phyloP scores from a whole-genome alignment of 1,140 invertebrate genomes.

The Drosophila neocordata region DNA sequence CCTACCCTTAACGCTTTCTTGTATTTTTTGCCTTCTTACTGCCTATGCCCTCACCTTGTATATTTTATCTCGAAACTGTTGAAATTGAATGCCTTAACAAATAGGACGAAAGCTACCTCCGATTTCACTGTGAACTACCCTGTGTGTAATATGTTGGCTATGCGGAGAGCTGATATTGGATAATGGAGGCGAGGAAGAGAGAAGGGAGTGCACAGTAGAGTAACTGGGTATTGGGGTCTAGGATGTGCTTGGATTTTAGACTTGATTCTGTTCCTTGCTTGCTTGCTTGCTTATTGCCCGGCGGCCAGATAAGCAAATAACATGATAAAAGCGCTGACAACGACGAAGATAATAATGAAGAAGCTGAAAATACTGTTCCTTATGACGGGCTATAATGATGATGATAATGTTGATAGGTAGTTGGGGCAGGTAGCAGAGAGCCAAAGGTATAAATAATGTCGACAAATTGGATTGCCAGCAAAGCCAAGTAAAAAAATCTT shows the following conservation, averaged over 20 bases:
- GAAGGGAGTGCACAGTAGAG: background rate
- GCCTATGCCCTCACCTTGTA: too few species aligned
- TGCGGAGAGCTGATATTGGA: background rate
- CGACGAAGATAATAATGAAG: background rate
- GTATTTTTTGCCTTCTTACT: too few species aligned
- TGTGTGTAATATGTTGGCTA: background rate
- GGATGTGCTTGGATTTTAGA: background rate
- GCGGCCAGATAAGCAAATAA: slow-evolving; percentile 24
- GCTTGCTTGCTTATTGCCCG: slow-evolving; percentile 23
- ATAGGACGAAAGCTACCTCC: slow-evolving; percentile 18
- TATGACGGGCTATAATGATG: background rate
- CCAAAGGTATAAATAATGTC: slow-evolving; percentile 5
- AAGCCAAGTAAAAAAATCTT: slow-evolving; percentile 4
- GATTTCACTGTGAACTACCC: slow-evolving; percentile 14
- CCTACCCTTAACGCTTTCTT: background rate
- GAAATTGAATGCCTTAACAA: slow-evolving; percentile 25
- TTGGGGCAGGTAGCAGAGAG: background rate
- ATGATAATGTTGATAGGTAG: too few species aligned
- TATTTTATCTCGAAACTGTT: slow-evolving; percentile 7
- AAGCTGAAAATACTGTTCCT: background rate
- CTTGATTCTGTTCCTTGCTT: slow-evolving; percentile 6
- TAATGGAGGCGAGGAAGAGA: background rate
- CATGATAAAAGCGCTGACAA: slow-evolving; percentile 27
- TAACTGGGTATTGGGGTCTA: background rate
- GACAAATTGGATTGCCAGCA: slow-evolving; percentile 24